Base-by-base conservation (phyloP, 2,888 invertebrate genomes). In the Phalera bucephala region DNA sequence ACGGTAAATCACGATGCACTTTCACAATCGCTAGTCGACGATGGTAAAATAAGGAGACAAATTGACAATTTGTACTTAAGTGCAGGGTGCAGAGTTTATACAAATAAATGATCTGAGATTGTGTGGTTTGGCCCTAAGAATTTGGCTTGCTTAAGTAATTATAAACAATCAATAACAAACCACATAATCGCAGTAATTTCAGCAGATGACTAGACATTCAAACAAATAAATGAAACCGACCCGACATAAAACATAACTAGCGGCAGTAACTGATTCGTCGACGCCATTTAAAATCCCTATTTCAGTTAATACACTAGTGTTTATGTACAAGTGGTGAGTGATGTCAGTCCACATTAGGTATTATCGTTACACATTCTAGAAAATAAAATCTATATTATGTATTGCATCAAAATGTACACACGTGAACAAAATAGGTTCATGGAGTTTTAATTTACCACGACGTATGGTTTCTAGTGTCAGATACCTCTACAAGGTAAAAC, bases 231-330 rank as follows among this genome's bases (percentile, higher is more conserved):
- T 14, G 36, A 30, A 15, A 50, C 41, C 42, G 34, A 36, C 31
- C n/a, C 29, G 29, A 42, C 55, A 52, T 58, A 55, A 56, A 58
- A 52, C 9, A 29, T 58, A 57, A 57, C 46, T 44, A 25, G 40
- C 36, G 36, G 47, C 55, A 41, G 45, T 55, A 40, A 58, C 49
- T 41, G 52, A 55, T 55, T 52, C 45, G 59, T 43, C 23, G 35
- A 28, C 29, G 31, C 33, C 43, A 50, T 57, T 57, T 43, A 57
- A 52, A 52, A 50, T 42, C 38, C 47, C 40, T 32, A 46, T 43
- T 45, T 14, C 40, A 28, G 35, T 23, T 36, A 44, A 55, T 55
- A 45, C 38, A 35, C 32, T 22, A 23, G 40, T 41, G 31, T 47
- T 38, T 37, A 40, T 26, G 36, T 31, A 31, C 36, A 11, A 30